Conservation (phyloP, 2,888 invertebrate species). For the Orchesellides sinensis region DNA sequence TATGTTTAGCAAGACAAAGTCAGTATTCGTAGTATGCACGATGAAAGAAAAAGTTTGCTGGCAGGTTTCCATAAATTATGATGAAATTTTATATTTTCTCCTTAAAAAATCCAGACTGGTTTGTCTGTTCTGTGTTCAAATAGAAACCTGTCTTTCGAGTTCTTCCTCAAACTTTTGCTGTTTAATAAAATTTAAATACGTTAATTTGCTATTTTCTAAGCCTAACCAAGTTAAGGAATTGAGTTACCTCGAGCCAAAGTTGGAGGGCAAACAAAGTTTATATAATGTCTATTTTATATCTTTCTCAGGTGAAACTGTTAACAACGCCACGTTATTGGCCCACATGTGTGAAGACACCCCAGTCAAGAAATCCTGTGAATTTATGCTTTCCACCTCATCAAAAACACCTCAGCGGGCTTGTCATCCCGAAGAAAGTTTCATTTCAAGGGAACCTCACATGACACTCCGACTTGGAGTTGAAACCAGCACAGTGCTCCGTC, state of each 20-base stretch:
- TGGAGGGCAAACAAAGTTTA: background rate
- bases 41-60: slow-evolving; percentile 13
- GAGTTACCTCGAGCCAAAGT: no score
- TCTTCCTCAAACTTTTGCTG: no score
- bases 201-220: no score
- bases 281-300: background rate
- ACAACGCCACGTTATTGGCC: slow-evolving; percentile 64
- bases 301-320: slow-evolving; percentile 55
- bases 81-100: slow-evolving; percentile 2
- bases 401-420: slow-evolving; percentile 80
- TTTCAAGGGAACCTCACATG: slow-evolving; percentile 85
- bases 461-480: slow-evolving; percentile 80
- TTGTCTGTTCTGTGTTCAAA: no score
- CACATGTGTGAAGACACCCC: slow-evolving; percentile 69
- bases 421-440: slow-evolving; percentile 85
- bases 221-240: no score
- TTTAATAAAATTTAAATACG: no score
- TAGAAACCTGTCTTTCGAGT: no score
- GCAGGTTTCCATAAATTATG: slow-evolving; percentile 37
- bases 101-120: background rate
- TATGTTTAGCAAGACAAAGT: background rate
- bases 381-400: slow-evolving; percentile 68
- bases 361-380: slow-evolving; percentile 66
- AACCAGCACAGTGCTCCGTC: slow-evolving; percentile 84
- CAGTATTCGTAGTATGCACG: background rate